phyloP scores from a whole-genome alignment of 2,888 invertebrate species.

The Ochropleura plecta region DNA sequence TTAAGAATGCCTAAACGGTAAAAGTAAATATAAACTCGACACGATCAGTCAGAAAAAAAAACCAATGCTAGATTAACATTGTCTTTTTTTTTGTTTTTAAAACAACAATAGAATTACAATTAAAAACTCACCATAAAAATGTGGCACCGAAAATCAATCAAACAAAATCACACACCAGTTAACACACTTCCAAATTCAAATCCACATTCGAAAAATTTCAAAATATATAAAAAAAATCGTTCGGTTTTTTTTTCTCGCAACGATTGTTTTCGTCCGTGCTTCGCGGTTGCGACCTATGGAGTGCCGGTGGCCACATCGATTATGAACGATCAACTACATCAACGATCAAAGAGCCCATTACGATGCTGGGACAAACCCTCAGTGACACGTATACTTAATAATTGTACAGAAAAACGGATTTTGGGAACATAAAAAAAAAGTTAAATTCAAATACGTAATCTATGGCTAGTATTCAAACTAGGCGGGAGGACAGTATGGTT shows the following conservation, averaged over 20 bases:
- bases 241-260: background rate
- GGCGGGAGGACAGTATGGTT: background rate
- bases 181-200: constrained; percentile 35
- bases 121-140: constrained; percentile 23
- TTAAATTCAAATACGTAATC: too few relatives aligned
- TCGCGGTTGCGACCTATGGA: constrained; percentile 34
- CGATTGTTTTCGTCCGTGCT: constrained; percentile 25
- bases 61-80: background rate
- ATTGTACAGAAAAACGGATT: background rate
- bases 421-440: background rate
- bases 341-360: constrained; percentile 10
- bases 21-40: background rate
- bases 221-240: background rate
- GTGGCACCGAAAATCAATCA: background rate
- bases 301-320: constrained; percentile 9
- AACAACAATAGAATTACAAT: too few relatives aligned
- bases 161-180: constrained; percentile 30
- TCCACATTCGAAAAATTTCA: background rate
- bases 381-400: background rate
- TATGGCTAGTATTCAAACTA: background rate
- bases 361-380: background rate
- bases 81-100: too few relatives aligned
- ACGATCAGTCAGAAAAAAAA: too few relatives aligned
- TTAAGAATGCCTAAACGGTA: background rate
- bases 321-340: background rate